Evolutionary conservation across 2,888 invertebrate species (phyloP), one percentile per base, ranked within the genome.

Genomic region (Lithophane leautieri): DNA sequence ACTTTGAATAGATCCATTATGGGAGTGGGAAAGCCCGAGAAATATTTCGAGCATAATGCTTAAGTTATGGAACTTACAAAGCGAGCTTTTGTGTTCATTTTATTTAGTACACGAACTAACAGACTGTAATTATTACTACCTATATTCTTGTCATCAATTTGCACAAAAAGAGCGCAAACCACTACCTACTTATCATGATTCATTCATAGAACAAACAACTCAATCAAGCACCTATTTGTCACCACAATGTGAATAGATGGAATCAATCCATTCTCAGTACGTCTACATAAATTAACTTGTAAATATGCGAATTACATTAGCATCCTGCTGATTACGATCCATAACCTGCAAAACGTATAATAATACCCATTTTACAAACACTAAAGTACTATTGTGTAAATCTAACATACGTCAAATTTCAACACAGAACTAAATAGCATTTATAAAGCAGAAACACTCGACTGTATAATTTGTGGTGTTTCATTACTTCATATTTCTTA

Each of bases 401-500:
- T 82, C 68, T 79, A 79, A 87, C 86, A 87, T 89, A 88, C 85
- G 85, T 89, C 83, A 86, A 76, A 84, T 84, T 83, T 83, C 83
- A 85, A 86, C 85, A 84, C 80, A 88, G 73, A 85, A 73, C 81
- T 79, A 85, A 86, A 87, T 82, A 89, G 86, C 86, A 88, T 91
- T 92, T 91, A 89, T 89, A 85, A 86, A 84, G 67, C 54, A 84
- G 70, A 86, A 83, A 86, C 76, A 80, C 89, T 84, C 80, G 75
- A 78, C 82, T 83, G 79, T 89, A 89, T 91, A 91, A 93, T 93
- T 93, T 92, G 89, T 89, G 84, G 86, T 89, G 89, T 92, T 93
- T 94, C 94, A 92, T 93, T 94, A 93, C 92, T 91, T 93, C 90
- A 93, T 94, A 93, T 92, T 93, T 94, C 94, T 92, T 89, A 85